A percentile compares a stretch with the other conserved stretches of the same genome.
Evolutionary conservation across 2,113 vertebrate genomes (phyloP).

Genomic region (Callospermophilus lateralis): DNA sequence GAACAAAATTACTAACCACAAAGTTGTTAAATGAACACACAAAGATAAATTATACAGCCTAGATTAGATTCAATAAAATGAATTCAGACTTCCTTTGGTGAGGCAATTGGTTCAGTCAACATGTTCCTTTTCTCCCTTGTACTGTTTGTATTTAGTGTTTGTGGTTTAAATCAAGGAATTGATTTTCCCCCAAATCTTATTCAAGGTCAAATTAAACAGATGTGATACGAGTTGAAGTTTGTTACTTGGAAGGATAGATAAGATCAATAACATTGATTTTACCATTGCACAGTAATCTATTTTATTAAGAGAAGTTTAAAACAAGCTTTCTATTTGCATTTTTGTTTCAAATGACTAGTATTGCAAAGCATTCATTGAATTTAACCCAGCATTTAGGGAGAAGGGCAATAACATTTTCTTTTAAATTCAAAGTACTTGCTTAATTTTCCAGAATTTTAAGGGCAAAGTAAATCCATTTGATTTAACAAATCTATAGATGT

Average conservation of each 20-base stretch:
- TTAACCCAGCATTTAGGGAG: constrained; percentile 73
- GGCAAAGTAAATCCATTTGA: constrained; percentile 62
- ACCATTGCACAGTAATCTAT: constrained; percentile 89
- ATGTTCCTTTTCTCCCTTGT: constrained; percentile 78
- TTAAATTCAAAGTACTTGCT: constrained; percentile 65
- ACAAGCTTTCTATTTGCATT: constrained; percentile 87
- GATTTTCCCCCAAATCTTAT: constrained; percentile 85
- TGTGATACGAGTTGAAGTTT: constrained; percentile 84
- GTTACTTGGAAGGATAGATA: constrained; percentile 84
- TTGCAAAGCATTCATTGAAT: constrained; percentile 70
- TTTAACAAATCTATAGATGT: constrained; percentile 41
- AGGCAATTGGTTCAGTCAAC: constrained; percentile 84
- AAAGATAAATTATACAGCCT: constrained; percentile 72
- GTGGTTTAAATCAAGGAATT: constrained; percentile 84
- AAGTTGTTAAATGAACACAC: constrained; percentile 62
- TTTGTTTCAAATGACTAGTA: constrained; percentile 86
- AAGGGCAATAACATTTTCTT: constrained; percentile 45
- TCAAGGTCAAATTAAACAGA: constrained; percentile 89
- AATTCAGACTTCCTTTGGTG: constrained; percentile 80
- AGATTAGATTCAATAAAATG: constrained; percentile 73
- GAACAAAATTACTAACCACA: constrained; percentile 76
- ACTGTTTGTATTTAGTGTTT: constrained; percentile 84
- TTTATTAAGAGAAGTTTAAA: constrained; percentile 87
- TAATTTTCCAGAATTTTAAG: constrained; percentile 70
- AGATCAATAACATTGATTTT: constrained; percentile 89